phyloP scores from a whole-genome alignment of 2,797 vertebrate genomes.

The Atherinosoma microstoma region DNA sequence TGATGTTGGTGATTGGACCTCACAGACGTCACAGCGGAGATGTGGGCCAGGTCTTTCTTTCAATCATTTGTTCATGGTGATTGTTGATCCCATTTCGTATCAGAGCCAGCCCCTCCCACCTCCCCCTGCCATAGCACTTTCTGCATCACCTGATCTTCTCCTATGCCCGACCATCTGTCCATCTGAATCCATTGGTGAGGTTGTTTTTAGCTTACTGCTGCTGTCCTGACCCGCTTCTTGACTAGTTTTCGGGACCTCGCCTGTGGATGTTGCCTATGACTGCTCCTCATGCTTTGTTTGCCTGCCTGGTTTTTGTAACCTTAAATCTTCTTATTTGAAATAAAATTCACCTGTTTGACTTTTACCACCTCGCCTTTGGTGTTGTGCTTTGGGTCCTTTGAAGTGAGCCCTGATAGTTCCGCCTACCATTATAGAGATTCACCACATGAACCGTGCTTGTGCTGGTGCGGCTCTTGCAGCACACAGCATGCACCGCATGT shows the following conservation, averaged over 20 bases:
- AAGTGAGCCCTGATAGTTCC: constrained; percentile 18
- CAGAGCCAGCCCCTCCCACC: background rate
- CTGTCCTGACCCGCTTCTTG: background rate
- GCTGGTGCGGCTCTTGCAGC: background rate
- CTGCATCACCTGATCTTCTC: constrained; percentile 3
- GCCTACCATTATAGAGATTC: constrained; percentile 8
- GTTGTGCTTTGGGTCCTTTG: constrained; percentile 18
- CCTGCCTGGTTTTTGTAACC: constrained; percentile 11
- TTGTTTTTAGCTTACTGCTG: background rate
- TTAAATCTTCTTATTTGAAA: constrained; percentile 31
- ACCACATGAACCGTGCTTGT: background rate
- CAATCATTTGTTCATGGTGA: background rate
- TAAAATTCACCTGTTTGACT: constrained; percentile 13
- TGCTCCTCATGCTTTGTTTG: constrained; percentile 15
- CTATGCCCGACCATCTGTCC: background rate
- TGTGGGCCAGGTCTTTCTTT: background rate
- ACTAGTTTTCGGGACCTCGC: background rate
- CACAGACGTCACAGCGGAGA: background rate
- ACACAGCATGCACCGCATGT: background rate
- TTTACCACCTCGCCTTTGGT: constrained; percentile 5
- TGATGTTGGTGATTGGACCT: background rate
- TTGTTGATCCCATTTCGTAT: background rate
- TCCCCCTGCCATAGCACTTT: background rate
- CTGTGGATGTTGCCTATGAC: constrained; percentile 4
- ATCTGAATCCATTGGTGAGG: background rate